Evolutionary conservation across 92 coral and sea anemone species (phyloP), one percentile per base, ranked within the genome.

Genomic region (Siderastrea radians): DNA sequence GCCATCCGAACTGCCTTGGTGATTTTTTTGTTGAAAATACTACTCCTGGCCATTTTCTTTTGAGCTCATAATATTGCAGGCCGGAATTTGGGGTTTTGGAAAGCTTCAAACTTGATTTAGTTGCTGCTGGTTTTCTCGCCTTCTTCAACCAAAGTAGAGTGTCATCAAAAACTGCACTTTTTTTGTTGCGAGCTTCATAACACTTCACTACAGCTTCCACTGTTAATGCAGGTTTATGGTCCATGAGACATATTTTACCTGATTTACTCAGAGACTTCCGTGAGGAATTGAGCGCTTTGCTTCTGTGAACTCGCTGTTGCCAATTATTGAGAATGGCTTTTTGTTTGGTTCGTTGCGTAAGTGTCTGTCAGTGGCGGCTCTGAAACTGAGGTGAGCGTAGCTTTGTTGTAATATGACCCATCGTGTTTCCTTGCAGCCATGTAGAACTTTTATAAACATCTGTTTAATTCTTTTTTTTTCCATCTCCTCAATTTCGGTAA

Each of bases 61-160:
- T 26, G 38, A 26, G 38, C 38, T 26, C 38, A 26, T 26, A 26
- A 26, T 26, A 26, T 26, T 26, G 38, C 38, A 26, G 38, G 38
- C 38, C 38, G 38, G 38, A 26, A 26, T 26, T 26, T 26, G 38
- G 38, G 38, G 38, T 26, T 26, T 26, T 71, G 57, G 57, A 71
- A 59, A 82, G 46, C 67, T 76, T 55, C 61, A 72, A 43, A 52
- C 17, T 51, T 72, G 53, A 71, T 43, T 3, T 17, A 71, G 76
- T 53, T 47, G 53, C 6, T 26, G 69, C 87, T 74, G 88, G 68
- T 80, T 86, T 85, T 86, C 91, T 59, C 91, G 73, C 38, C 94
- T 88, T 71, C 91, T 71, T 59, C 87, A 75, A 44, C 94, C 88
- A 72, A 91, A 86, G 82, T 81, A 86, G 58, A 86, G 48, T 0